Percentiles rank a stretch among this genome's conserved stretches.
phyloP scores from a whole-genome alignment of 1,140 invertebrate species.

The Gonatopus flavifemur region DNA sequence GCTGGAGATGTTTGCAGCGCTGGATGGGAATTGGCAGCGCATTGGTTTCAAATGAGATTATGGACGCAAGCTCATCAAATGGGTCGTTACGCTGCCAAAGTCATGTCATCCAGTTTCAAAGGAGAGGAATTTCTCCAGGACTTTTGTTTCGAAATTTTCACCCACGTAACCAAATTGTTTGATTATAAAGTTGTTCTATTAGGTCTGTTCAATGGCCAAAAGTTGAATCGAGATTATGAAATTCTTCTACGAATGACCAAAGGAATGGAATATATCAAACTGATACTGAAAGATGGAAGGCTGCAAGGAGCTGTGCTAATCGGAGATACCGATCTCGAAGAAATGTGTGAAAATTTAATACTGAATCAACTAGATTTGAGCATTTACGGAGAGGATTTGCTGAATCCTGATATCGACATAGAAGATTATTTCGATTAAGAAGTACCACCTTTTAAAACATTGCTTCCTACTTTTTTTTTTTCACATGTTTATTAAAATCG shows the following conservation, averaged over 20 bases:
- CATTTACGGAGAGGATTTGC: slow-evolving; percentile 85
- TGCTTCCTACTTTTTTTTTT: background rate
- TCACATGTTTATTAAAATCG: slow-evolving; percentile 1
- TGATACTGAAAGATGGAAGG: slow-evolving; percentile 80
- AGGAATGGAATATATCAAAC: slow-evolving; percentile 86
- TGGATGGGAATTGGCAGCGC: slow-evolving; percentile 72
- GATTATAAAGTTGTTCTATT: slow-evolving; percentile 92
- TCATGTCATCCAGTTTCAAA: slow-evolving; percentile 73
- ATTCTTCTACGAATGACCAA: slow-evolving; percentile 84
- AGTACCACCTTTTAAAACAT: background rate
- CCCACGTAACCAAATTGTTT: slow-evolving; percentile 95
- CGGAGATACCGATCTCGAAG: slow-evolving; percentile 95
- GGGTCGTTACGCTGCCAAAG: slow-evolving; percentile 90
- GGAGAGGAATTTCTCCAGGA: slow-evolving; percentile 76
- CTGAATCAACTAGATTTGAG: slow-evolving; percentile 91
- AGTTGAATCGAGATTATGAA: slow-evolving; percentile 81
- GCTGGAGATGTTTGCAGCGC: slow-evolving; percentile 92
- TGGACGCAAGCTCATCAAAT: slow-evolving; percentile 99
- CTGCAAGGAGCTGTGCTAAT: slow-evolving; percentile 94
- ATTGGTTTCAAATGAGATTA: slow-evolving; percentile 96
- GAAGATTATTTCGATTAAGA: slow-evolving; percentile 99
- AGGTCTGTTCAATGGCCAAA: slow-evolving; percentile 93
- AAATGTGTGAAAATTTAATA: slow-evolving; percentile 98
- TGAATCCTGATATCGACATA: slow-evolving; percentile 95
- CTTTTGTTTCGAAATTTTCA: slow-evolving; percentile 96